Evolutionary conservation across 2,888 invertebrate genomes (phyloP), one percentile per base, ranked within the genome.

Genomic region (Melanargia galathea): DNA sequence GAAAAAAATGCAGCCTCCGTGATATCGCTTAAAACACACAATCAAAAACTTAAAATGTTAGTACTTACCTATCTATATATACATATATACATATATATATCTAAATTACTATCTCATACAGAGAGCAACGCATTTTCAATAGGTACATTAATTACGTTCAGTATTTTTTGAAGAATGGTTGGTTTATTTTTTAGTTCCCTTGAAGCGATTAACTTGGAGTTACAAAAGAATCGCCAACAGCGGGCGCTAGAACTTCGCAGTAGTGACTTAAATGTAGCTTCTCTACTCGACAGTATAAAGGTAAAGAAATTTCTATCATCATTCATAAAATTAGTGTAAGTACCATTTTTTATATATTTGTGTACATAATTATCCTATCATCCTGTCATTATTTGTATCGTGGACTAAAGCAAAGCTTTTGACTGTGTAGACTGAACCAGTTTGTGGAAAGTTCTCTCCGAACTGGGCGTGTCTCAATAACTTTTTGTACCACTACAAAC

Each of bases 211-310:
- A 62, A 70, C 22, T 66, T 70, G 10, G 80, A 89, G 56, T 61
- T 85, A 20, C 69, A 76, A 57, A 68, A 66, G 16, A 83, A 80
- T 63, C 73, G 80, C 65, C 72, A 73, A 22, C 78, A 79, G 60
- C 80, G 82, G 76, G 60, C 63, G 1, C 56, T 66, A 6, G 78
- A 82, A 22, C 69, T 87, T 22, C 74, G 75, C 1, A 73, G 75
- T 45, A 77, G 79, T 35, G 86, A 88, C 63, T 67, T 71, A 40
- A 82, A 79, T 73, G 76, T 85, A 26, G 86, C 90, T 38, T 66
- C 78, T 40, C 75, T 89, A 2, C 78, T 83, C 20, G 90, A 90
- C 64, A 80, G 78, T 71, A 80, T 84, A 30, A 87, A 82, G 75
- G 90, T 89, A 70, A 65, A 30, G 6, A n/a, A n/a, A n/a, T n/a